phyloP scores from a whole-genome alignment of 2,888 invertebrate species.

The Scaptomyza polygonia region DNA sequence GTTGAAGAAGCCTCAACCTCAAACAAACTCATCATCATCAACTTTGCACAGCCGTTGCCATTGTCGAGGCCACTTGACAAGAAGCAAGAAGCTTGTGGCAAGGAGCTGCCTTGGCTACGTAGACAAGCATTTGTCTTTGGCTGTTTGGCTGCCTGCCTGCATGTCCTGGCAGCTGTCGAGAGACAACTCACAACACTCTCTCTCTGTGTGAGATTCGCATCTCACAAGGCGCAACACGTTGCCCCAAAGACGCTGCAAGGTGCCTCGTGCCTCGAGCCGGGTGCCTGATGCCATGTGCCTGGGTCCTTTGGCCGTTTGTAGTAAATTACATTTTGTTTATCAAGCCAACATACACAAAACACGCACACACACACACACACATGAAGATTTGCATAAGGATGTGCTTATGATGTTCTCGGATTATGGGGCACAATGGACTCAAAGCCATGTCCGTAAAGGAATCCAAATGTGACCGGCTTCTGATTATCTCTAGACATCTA shows the following conservation, averaged over 20 bases:
- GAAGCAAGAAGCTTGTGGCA: conserved; percentile 11
- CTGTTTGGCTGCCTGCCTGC: conserved; percentile 1
- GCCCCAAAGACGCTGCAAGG: conserved; percentile 68
- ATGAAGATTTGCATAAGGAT: conserved; percentile 73
- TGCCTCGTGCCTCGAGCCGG: conserved; percentile 10
- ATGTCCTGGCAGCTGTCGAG: conserved; percentile 60
- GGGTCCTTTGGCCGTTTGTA: conserved; percentile 57
- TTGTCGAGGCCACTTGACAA: conserved; percentile 55
- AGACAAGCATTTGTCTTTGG: conserved; percentile 67
- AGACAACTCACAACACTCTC: conserved; percentile 21
- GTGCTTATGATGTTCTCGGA: conserved; percentile 74
- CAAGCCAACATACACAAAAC: too few species aligned
- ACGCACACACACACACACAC: conserved; percentile 7
- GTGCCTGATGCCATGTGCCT: conserved; percentile 6
- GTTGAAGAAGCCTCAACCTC: conserved; percentile 34
- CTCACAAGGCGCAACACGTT: conserved; percentile 76
- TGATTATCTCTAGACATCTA: conserved; percentile 72
- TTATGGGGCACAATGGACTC: conserved; percentile 72
- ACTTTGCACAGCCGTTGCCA: conserved; percentile 52
- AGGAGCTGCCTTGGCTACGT: conserved; percentile 21
- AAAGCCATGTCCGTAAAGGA: conserved; percentile 8
- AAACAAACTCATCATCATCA: conserved; percentile 56
- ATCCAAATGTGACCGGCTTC: conserved; percentile 10
- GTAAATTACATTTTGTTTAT: conserved; percentile 79
- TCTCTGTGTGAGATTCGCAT: conserved; percentile 19